A percentile compares a stretch with the other conserved stretches of the same genome.
Evolutionary conservation across 2,888 invertebrate genomes (phyloP).

Genomic region (Hyalella azteca): DNA sequence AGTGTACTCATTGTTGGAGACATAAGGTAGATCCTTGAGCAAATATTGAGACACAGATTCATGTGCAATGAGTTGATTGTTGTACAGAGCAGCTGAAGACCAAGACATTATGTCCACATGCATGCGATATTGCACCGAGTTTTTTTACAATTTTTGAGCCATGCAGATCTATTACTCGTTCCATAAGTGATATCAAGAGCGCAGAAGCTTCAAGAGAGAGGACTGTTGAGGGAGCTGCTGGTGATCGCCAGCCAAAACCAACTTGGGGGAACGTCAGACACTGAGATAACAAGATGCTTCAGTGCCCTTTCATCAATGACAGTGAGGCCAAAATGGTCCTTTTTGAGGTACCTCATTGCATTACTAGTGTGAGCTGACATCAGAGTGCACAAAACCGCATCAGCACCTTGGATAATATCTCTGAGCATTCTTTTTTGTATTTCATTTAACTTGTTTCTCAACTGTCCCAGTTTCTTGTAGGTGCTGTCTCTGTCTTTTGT

Average conservation of each 20-base stretch:
- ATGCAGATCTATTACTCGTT: conserved; percentile 52
- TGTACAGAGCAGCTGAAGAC: conserved; percentile 84
- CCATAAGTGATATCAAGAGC: conserved; percentile 55
- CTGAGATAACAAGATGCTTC: conserved; percentile 70
- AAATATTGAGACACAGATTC: conserved; percentile 65
- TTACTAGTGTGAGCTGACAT: background rate
- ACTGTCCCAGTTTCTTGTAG: conserved; percentile 62
- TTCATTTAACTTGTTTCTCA: conserved; percentile 65
- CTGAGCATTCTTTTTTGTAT: conserved; percentile 61
- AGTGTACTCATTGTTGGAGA: conserved; percentile 63
- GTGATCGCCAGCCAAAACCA: conserved; percentile 67
- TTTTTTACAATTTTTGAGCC: conserved; percentile 67
- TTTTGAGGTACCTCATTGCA: conserved; percentile 60
- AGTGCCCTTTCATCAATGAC: conserved; percentile 69
- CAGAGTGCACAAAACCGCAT: conserved; percentile 42
- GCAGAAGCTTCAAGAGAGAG: conserved; percentile 63
- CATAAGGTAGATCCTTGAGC: conserved; percentile 64
- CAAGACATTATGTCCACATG: conserved; percentile 79
- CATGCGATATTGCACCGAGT: conserved; percentile 91
- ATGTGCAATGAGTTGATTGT: conserved; percentile 69
- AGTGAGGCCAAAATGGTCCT: conserved; percentile 66
- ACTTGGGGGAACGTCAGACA: conserved; percentile 64
- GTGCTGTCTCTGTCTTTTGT: conserved; percentile 45
- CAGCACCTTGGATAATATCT: conserved; percentile 1
- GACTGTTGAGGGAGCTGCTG: conserved; percentile 66